These are phyloP conservation scores for Saccopteryx leptura DNA, from an alignment of 2,113 vertebrate genomes.

Conservation along the genomic window DNA sequence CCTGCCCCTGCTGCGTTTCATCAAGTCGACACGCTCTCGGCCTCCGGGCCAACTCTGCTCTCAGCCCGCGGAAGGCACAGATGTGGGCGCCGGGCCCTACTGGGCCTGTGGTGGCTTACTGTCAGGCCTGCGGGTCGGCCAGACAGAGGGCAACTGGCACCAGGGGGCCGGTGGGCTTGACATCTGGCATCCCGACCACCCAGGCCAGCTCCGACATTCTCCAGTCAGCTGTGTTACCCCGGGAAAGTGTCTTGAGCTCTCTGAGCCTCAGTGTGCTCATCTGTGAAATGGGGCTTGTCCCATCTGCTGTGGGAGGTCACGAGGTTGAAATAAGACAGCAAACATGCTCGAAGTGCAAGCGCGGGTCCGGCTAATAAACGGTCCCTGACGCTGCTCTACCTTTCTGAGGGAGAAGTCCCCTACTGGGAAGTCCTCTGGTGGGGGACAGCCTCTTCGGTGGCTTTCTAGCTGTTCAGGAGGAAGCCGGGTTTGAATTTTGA, in stretches of 20 bases:
- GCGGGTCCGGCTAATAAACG: not conserved
- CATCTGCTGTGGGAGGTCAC: too few species aligned
- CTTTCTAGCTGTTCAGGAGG: not conserved
- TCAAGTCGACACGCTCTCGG: not conserved
- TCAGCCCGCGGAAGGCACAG: not conserved
- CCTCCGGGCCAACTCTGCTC: not conserved
- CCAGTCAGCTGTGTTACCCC: not conserved
- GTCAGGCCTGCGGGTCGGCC: accelerated
- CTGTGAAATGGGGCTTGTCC: not conserved
- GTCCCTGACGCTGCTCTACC: too few species aligned
- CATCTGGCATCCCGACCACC: not conserved
- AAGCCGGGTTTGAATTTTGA: not conserved
- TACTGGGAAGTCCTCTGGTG: not conserved
- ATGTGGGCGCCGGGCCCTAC: not conserved
- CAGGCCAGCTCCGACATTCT: not conserved
- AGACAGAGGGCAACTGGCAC: not conserved
- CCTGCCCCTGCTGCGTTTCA: slow-evolving; percentile 17
- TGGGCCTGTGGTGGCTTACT: not conserved
- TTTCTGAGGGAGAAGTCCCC: not conserved
- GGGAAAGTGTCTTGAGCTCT: not conserved
- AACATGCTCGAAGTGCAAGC: not conserved
- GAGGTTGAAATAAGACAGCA: not conserved
- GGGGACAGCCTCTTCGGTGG: not conserved
- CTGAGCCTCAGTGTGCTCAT: not conserved
- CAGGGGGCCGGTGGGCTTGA: not conserved